Evolutionary conservation across 2,888 invertebrate genomes (phyloP), one percentile per base, ranked within the genome.

Genomic region (Drosophila ezoana): DNA sequence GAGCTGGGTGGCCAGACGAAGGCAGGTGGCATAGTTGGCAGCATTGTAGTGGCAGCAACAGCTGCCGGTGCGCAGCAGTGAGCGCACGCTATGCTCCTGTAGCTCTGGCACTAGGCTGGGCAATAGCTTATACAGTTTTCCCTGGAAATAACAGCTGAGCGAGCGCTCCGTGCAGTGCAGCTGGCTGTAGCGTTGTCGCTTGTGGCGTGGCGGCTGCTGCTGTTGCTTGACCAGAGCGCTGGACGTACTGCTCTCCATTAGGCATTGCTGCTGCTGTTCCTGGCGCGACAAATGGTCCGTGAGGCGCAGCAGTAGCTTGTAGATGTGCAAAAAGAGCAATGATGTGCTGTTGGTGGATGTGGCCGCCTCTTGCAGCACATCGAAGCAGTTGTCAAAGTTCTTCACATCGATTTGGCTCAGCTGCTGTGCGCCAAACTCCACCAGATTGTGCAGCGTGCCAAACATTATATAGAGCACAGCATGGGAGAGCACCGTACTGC

Each of bases 41-140:
- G 86, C 63, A 18, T 87, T 90, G 51, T 89, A 92, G 57, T 91
- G 91, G 28, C 92, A 92, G 48, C 92, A 92, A 45, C 92, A 92
- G 32, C 91, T 79, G 14, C 90, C 90, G 4, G 89, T 86, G 28
- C 87, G 90, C 11, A 89, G 72, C 2, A 92, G 79, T 37, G 88
- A 89, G 13, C 87, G 85, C 10, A 91, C 74, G 1, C 89, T 80
- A 13, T 87, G 81, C 53, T 90, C 89, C 53, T 91, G 90, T 47
- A 91, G 62, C 11, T 88, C 83, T 0, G 62, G 28, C 6, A 76
- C 64, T 3, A 91, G 65, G 0, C 76, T 60, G 14, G 89, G 82
- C 60, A 91, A 40, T 35, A 91, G 73, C 18, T 84, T 83, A 5
- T 92, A 80, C 0, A 92, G 72, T 28, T 90, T 83, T 35, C 90